Evolutionary conservation across 92 coral and sea anemone species (phyloP), one percentile per base, ranked within the genome.

Genomic region (Zoanthus solanderi): DNA sequence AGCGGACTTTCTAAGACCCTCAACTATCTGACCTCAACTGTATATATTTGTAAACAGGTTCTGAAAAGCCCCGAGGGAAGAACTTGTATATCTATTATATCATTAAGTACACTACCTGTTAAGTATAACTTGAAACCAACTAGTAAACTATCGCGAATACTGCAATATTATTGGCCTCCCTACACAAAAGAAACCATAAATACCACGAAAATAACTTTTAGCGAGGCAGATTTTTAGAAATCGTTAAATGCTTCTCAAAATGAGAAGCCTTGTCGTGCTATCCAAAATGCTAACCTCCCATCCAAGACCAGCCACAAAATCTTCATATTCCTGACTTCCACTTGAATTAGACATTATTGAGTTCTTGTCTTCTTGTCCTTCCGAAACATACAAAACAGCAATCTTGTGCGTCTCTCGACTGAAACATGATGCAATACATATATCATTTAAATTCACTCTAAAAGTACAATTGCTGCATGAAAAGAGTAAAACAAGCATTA

Each of bases 391-490:
- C 76, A 97, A 88, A 72, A 97, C 94, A 18, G 99, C 99, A 76
- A 97, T 92, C 88, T 97, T 97, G 93, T 97, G 98, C 65, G 98
- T 97, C 87, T 97, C 99, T 53, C 99, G 99, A 90, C 99, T 97
- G 87, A 18, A 71, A 52, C 50, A 31, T 17, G 63, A 60, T 61
- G 44, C 0, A 68, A 15, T 37, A 1, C 42, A 37, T 4, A 4
- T 37, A 4, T 37, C 42, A 37, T 37, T 37, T 37, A 37, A 37
- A 37, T 37, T 2, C 42, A 37, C 3, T 37, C 3, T 37, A 37
- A 37, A 37, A 5, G 56, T 73, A 34, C 5, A 16, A 73, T 50
- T 31, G 7, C 3, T 16, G 42, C 69, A 16, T 16, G 18, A 4
- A 4, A 63, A 16, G 12, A 14, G 69, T 2, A 14, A 63, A 63